Evolutionary conservation across 2,113 vertebrate species (phyloP).

Genomic region (Setophaga petechia): DNA sequence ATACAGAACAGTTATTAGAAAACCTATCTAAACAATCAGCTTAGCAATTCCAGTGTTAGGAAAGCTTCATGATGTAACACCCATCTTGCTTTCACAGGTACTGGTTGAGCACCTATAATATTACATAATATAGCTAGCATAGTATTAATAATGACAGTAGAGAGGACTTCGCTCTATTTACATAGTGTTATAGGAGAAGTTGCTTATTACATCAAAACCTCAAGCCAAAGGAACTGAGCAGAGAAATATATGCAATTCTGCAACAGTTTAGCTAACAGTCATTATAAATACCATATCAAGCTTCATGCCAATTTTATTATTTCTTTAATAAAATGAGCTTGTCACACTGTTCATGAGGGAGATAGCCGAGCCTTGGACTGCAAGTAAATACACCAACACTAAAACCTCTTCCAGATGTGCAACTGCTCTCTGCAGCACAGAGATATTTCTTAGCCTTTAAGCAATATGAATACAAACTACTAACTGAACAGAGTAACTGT

Average conservation of each 20-base stretch:
- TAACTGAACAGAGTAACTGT: neutral
- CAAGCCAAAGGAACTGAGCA: neutral
- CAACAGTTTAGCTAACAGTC: neutral
- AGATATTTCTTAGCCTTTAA: slow-evolving; percentile 36
- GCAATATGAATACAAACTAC: slow-evolving; percentile 6
- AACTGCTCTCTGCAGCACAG: slow-evolving; percentile 10
- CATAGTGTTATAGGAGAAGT: neutral
- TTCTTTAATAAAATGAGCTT: neutral
- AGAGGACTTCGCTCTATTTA: neutral
- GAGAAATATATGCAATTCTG: neutral
- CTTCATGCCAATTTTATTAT: neutral
- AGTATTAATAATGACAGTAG: neutral
- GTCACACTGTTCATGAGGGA: neutral
- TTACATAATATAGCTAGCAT: neutral
- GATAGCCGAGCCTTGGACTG: neutral
- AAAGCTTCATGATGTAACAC: neutral
- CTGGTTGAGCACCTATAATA: neutral
- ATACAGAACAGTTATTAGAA: neutral
- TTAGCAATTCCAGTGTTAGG: neutral
- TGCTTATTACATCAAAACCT: neutral
- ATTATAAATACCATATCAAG: neutral
- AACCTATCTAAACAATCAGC: neutral
- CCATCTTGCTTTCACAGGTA: neutral
- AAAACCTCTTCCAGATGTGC: slow-evolving; percentile 15
- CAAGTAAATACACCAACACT: neutral